These are phyloP conservation scores for Drosophila sp. DNA, from an alignment of 1,140 invertebrate genomes.

Conservation along the genomic window DNA sequence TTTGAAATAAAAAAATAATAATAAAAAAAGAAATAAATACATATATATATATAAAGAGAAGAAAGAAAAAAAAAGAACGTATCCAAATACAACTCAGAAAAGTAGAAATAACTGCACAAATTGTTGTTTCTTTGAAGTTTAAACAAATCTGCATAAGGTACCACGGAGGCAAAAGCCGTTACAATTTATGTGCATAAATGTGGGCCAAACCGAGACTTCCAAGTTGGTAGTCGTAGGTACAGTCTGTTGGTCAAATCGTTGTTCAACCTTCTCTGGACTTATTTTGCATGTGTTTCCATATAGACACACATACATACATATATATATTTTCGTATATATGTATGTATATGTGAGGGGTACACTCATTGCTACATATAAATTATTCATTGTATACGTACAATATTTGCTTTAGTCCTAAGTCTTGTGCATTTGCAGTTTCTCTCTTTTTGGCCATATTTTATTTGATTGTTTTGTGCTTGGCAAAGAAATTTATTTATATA, in stretches of 20 bases:
- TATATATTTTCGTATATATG: conserved; percentile 6
- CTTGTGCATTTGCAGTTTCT: conserved; percentile 37
- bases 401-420: conserved; percentile 34
- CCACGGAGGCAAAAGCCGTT: conserved; percentile 56
- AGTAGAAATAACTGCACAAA: conserved; percentile 49
- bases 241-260: conserved; percentile 7
- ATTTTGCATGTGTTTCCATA: conserved; percentile 58
- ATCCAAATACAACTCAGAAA: conserved; percentile 1
- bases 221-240: background rate
- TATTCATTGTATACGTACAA: conserved; percentile 49
- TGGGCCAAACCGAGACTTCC: conserved; percentile 29
- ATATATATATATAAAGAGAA: conserved; percentile 32
- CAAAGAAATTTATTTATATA: conserved; percentile 20
- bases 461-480: conserved; percentile 46
- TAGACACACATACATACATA: conserved; percentile 11
- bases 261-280: conserved; percentile 45
- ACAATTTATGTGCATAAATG: conserved; percentile 72
- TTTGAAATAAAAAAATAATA: conserved; percentile 32
- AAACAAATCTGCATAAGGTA: conserved; percentile 79
- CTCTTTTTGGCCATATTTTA: conserved; percentile 42
- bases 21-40: conserved; percentile 12
- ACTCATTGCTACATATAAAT: conserved; percentile 51
- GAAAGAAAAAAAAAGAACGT: conserved; percentile 12
- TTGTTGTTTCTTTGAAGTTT: conserved; percentile 76
- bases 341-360: conserved; percentile 11